A percentile compares a stretch with the other conserved stretches of the same genome.
Conservation (phyloP, 2,113 vertebrate genomes). For the Epinephelus lanceolatus region DNA sequence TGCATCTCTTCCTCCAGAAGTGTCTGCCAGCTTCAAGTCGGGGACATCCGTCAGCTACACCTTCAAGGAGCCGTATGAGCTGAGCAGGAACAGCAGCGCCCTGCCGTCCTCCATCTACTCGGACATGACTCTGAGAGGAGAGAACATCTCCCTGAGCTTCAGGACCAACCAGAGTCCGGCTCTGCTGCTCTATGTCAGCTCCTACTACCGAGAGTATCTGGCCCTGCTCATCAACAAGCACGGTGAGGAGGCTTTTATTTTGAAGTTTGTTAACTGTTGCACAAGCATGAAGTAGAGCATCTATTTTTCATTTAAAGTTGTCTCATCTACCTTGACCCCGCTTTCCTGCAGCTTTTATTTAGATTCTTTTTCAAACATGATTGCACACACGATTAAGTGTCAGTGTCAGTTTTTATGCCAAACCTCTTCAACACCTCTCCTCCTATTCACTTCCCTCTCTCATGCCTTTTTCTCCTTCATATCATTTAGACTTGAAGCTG, state of each 20-base stretch:
- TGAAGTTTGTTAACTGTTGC: neutral
- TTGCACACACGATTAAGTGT: neutral
- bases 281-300: neutral
- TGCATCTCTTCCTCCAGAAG: constrained; percentile 53
- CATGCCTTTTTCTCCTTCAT: too few species aligned
- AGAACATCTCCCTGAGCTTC: constrained; percentile 89
- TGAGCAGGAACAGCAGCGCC: constrained; percentile 88
- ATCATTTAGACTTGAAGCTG: neutral
- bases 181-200: constrained; percentile 88
- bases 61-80: constrained; percentile 90
- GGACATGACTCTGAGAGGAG: constrained; percentile 86
- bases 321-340: neutral
- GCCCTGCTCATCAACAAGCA: constrained; percentile 90
- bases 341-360: neutral
- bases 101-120: constrained; percentile 89
- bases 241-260: constrained; percentile 82
- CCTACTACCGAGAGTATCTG: constrained; percentile 90
- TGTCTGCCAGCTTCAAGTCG: constrained; percentile 90
- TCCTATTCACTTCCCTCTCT: neutral
- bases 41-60: constrained; percentile 89
- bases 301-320: neutral
- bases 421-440: neutral
- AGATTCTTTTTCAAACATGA: neutral
- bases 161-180: constrained; percentile 88
- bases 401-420: neutral